Percentiles rank a stretch among this genome's conserved stretches.
Conservation (phyloP, 2,113 vertebrate genomes). For the Sus scrofa region T2T-Sscrofa CM000826.6:130431001-130431500, state of each 20-base stretch:
- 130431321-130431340: too few relatives aligned
- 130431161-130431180: neutral
- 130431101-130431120: neutral
- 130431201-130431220: neutral
- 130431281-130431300: neutral
- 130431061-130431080: neutral
- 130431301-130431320: too few relatives aligned
- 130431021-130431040: neutral
- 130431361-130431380: too few relatives aligned
- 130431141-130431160: neutral
- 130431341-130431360: too few relatives aligned
- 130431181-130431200: neutral
- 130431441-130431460: too few relatives aligned
- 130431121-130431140: slow-evolving; percentile 14
- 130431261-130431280: neutral
- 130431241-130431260: neutral
- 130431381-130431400: too few relatives aligned
- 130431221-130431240: neutral
- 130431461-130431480: too few relatives aligned
- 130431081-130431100: neutral
- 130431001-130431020: neutral
- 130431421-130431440: too few relatives aligned
- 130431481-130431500: too few relatives aligned
- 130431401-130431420: too few relatives aligned
- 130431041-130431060: neutral